phyloP scores from a whole-genome alignment of 2,888 invertebrate species.

The Phengaris alcon region DNA sequence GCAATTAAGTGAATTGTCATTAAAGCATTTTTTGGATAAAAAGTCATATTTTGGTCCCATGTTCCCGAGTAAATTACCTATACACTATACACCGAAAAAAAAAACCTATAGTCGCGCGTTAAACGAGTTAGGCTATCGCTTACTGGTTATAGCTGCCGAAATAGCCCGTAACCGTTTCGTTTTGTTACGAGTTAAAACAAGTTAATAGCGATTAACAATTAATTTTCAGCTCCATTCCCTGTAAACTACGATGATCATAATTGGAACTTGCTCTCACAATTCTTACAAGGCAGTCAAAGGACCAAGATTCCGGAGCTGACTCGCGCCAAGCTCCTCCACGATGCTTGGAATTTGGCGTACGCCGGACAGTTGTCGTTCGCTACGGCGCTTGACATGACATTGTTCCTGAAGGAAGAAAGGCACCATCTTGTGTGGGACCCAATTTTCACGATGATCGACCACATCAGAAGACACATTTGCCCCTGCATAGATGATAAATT shows the following conservation, averaged over 20 bases:
- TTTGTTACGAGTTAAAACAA: neutral
- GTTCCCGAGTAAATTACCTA: no score
- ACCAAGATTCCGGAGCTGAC: conserved; percentile 84
- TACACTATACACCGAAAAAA: no score
- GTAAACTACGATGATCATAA: conserved; percentile 89
- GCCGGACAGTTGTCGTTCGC: conserved; percentile 87
- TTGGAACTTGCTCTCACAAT: conserved; percentile 86
- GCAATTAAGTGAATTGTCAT: conserved; percentile 37
- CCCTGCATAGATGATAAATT: conserved; percentile 83
- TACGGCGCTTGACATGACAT: conserved; percentile 88
- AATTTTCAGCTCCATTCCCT: conserved; percentile 84
- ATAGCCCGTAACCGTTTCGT: neutral
- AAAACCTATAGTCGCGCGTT: no score
- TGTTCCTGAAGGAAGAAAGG: conserved; percentile 85
- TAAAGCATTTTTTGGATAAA: no score
- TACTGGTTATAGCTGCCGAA: no score
- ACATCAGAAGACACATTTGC: conserved; percentile 85
- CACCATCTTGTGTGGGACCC: conserved; percentile 90
- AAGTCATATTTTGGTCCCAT: no score
- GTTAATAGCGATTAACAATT: neutral
- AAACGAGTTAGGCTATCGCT: no score
- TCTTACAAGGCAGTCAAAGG: conserved; percentile 77
- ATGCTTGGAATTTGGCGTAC: conserved; percentile 88
- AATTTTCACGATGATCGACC: conserved; percentile 90
- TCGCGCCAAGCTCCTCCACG: conserved; percentile 86